Percentiles rank a stretch among this genome's conserved stretches.
These are phyloP conservation scores for Pontoporia blainvillei DNA, from an alignment of 2,113 vertebrate genomes.

Conservation along the genomic window DNA sequence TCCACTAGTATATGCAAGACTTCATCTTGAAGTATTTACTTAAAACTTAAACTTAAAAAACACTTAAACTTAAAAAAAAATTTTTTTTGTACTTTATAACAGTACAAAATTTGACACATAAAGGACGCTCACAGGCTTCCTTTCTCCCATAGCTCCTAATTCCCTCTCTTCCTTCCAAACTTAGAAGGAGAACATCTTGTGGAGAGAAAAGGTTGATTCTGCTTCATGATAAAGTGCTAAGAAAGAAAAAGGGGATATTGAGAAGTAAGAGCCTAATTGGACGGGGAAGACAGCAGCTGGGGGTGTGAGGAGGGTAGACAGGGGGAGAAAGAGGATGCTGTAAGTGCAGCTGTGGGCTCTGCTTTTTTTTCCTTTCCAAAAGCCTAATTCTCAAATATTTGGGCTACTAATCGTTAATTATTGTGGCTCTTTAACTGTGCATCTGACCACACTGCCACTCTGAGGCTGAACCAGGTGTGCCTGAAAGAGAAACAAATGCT, in stretches of 20 bases:
- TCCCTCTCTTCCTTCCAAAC: background rate
- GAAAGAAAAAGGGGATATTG: background rate
- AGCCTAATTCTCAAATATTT: background rate
- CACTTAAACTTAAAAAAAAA: no score
- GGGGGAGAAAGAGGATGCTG: background rate
- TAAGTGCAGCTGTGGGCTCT: no score
- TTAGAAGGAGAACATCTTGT: background rate
- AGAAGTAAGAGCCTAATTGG: background rate
- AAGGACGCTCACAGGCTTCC: background rate
- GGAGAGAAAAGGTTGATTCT: background rate
- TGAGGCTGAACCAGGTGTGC: background rate
- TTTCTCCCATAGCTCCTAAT: background rate
- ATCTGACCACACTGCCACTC: background rate
- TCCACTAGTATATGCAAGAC: background rate
- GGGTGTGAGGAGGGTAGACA: background rate
- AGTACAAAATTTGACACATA: background rate
- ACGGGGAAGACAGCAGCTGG: background rate
- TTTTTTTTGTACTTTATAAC: background rate
- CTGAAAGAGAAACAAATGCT: background rate
- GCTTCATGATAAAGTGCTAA: background rate
- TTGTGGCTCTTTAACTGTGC: background rate
- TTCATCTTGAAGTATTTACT: background rate
- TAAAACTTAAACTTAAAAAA: background rate
- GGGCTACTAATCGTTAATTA: background rate
- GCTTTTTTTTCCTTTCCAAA: background rate